Percentiles rank a stretch among this genome's conserved stretches.
These are phyloP conservation scores for Thecocarcelia acutangulata DNA, from an alignment of 2,888 invertebrate species.

Conservation along the genomic window DNA sequence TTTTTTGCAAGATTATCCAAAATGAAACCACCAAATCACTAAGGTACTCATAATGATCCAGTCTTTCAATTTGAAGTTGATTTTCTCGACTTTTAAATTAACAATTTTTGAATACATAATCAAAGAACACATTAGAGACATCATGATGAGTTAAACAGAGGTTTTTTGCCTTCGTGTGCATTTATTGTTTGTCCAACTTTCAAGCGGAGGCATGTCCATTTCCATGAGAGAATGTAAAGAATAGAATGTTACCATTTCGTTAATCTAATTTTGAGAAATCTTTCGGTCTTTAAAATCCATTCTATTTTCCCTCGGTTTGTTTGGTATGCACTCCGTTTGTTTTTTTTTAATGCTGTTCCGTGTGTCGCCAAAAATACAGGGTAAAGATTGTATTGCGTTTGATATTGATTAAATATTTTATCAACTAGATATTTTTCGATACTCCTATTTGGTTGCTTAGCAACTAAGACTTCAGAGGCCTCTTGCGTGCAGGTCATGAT, in stretches of 20 bases:
- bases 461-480: constrained; percentile 79
- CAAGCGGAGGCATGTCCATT: constrained; percentile 65
- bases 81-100: constrained; percentile 7
- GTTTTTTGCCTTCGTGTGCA: constrained; percentile 47
- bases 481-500: constrained; percentile 78
- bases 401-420: constrained; percentile 28
- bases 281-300: background rate
- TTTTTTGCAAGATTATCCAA: constrained; percentile 29
- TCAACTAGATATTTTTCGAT: constrained; percentile 33
- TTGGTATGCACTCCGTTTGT: constrained; percentile 60
- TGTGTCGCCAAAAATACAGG: constrained; percentile 69
- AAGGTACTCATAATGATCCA: constrained; percentile 52
- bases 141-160: constrained; percentile 44
- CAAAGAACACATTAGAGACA: constrained; percentile 67
- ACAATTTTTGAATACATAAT: constrained; percentile 22
- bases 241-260: background rate
- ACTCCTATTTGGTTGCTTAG: constrained; percentile 50
- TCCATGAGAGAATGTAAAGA: constrained; percentile 31
- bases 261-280: constrained; percentile 27
- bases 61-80: constrained; percentile 44
- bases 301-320: constrained; percentile 50
- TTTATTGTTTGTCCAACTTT: constrained; percentile 69
- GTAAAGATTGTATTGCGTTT: constrained; percentile 55
- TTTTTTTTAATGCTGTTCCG: constrained; percentile 60
- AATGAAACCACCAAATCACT: constrained; percentile 59